These are phyloP conservation scores for Myotis davidii DNA, from an alignment of 2,113 vertebrate species.

Conservation along the genomic window DNA sequence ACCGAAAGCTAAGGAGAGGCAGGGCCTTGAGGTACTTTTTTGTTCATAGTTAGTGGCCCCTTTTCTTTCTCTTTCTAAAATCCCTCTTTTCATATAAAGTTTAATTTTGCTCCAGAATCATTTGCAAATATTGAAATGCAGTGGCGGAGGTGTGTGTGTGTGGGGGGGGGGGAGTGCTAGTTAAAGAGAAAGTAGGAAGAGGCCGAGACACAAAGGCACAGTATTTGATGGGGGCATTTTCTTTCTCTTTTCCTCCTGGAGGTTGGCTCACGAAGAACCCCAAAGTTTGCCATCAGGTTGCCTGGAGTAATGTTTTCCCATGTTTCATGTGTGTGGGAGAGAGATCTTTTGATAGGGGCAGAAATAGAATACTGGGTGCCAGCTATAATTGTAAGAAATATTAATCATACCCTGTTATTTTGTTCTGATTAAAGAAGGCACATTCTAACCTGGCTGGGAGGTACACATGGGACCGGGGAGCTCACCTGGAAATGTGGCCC, in stretches of 20 bases:
- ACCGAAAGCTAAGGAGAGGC: neutral
- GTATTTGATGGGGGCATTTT: neutral
- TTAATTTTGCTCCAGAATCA: neutral
- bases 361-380: too few species aligned
- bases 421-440: too few species aligned
- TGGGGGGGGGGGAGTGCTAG: neutral
- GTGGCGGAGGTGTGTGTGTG: neutral
- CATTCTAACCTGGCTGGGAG: too few species aligned
- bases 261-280: neutral
- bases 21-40: neutral
- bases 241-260: constrained; percentile 16
- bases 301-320: neutral
- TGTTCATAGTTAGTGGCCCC: neutral
- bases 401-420: too few species aligned
- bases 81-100: neutral
- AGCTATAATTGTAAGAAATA: too few species aligned
- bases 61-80: neutral
- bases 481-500: too few species aligned
- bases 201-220: neutral
- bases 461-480: too few species aligned
- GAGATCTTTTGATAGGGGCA: neutral
- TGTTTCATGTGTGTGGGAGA: neutral
- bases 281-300: neutral
- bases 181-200: neutral
- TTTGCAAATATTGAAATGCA: constrained; percentile 1